Evolutionary conservation across 2,113 vertebrate genomes (phyloP).

Genomic region (Thermophis baileyi): DNA sequence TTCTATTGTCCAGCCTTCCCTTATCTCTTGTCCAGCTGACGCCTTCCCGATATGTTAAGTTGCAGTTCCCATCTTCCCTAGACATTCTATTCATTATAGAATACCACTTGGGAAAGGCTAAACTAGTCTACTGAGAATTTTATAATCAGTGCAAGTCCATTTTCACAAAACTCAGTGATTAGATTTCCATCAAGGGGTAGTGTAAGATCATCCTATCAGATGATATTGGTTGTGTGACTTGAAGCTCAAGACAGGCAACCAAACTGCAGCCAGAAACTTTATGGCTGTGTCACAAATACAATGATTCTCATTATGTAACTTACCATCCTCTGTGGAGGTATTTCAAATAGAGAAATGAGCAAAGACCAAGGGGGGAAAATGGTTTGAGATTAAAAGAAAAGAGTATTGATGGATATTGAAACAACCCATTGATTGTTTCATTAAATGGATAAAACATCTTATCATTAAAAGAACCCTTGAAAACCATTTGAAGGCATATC

Average conservation of each 20-base stretch:
- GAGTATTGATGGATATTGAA: not conserved
- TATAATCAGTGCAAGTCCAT: not conserved
- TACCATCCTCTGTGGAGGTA: not conserved
- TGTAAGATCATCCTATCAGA: not conserved
- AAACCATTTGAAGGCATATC: not conserved
- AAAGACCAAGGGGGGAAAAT: not conserved
- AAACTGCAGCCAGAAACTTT: not conserved
- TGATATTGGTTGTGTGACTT: not conserved
- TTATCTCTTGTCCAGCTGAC: not conserved
- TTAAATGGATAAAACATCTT: not conserved
- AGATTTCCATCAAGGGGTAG: not conserved
- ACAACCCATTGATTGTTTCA: not conserved
- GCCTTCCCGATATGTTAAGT: not conserved
- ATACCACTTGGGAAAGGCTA: not conserved
- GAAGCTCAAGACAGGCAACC: not conserved
- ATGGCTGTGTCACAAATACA: not conserved
- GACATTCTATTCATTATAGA: not conserved
- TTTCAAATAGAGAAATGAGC: not conserved
- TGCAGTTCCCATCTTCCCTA: not conserved
- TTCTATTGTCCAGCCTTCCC: not conserved
- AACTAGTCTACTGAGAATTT: not conserved
- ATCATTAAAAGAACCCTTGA: slow-evolving; percentile 19
- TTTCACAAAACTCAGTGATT: not conserved
- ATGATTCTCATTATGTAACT: slow-evolving; percentile 11
- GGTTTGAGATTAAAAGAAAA: not conserved